Evolutionary conservation across 2,113 vertebrate genomes (phyloP), one percentile per base, ranked within the genome.

Genomic region (Microcebus murinus): DNA sequence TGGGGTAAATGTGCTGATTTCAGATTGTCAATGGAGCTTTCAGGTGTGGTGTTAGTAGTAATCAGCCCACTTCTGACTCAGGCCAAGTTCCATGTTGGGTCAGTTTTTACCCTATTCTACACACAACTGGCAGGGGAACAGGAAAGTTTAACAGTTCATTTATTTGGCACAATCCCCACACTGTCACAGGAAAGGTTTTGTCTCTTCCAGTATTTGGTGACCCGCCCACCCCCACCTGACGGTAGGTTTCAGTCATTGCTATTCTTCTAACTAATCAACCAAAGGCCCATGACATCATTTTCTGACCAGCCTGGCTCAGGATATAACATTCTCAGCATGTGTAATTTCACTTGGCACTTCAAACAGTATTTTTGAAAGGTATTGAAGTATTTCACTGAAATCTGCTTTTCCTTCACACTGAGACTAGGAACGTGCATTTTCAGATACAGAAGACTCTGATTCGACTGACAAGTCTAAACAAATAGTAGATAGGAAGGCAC

Each of bases 91-190:
- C 91, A 94, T 31, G 74, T 61, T 85, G 92, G n/a, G 3, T 93
- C 95, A 84, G 21, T 96, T 96, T 97, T 97, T 87, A 96, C 59
- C 73, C 93, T 92, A 71, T 82, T 42, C 50, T 57, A 79, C 87
- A 55, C 25, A 55, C 29, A 82, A 85, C 55, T 67, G 8, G 83
- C 95, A 94, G 11, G 18, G 84, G 5, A 55, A 85, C 17, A 55
- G 87, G 48, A 79, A 96, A 96, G 81, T 84, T 95, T 50, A 97
- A 76, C 85, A 97, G 91, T 87, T 94, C 95, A 79, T 73, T 92
- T 94, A 61, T 92, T 36, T 27, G 71, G 96, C 87, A 96, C 92
- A 91, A 61, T 89, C 11, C 84, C 67, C 50, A 21, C 15, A 31
- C 36, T 21, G 71, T 90, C 95, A 93, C 81, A 70, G 50, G 11